Evolutionary conservation across 2,797 vertebrate species (phyloP), one percentile per base, ranked within the genome.

Genomic region (Catostomus latipinnis): DNA sequence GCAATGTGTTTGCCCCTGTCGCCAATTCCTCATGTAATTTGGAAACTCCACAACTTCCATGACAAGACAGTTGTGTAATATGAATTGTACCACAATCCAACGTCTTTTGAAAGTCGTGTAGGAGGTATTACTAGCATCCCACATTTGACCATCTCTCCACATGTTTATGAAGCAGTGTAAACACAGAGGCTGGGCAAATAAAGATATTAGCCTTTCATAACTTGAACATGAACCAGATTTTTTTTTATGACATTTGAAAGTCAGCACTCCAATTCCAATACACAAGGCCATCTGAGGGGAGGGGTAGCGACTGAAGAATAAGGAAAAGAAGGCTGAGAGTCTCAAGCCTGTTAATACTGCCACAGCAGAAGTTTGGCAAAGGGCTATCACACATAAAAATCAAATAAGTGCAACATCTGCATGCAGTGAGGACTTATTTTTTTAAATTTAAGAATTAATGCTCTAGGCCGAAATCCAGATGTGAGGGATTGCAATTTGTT

Each of bases 181-280:
- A 74, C 16, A 12, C 12, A 0, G 69, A 43, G 11, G 50, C 54
- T 71, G 52, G 22, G 50, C 52, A 46, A 60, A 71, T 79, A 49
- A 79, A 83, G 53, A 48, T 53, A 43, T 62, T 14, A 50, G 73
- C 52, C 54, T 62, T 49, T 80, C 53, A 71, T 60, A 71, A 75
- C 48, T 75, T 57, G n/a, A 63, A 50, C 62, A 57, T 71, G 16
- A 81, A 62, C 52, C 46, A 11, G 18, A 62, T 48, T 53, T 48
- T 53, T 48, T 58, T 82, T 82, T 69, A 22, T 82, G 74, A 60
- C 61, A 66, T 82, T 60, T 82, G 81, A 77, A 82, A 69, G 74
- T 77, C 75, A 66, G 52, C 1, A 13, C 14, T 65, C 16, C 8
- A 71, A 57, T 58, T 71, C 53, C 46, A 16, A n/a, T 66, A 10